These are phyloP conservation scores for Melanophora roralis DNA, from an alignment of 2,888 invertebrate species.

Conservation along the genomic window DNA sequence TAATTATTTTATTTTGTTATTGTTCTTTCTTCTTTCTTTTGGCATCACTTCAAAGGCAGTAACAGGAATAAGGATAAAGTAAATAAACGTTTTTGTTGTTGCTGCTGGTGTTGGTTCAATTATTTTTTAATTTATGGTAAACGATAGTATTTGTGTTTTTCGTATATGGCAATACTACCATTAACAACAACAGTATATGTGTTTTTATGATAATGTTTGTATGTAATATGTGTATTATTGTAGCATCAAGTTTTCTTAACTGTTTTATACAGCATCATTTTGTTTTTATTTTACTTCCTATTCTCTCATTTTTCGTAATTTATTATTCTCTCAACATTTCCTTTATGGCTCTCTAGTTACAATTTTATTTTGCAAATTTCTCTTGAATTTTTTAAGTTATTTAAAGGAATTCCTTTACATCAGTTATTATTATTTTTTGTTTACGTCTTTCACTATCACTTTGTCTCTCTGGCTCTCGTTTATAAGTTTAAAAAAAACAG, in stretches of 20 bases:
- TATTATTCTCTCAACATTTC: neutral
- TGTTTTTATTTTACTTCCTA: slow-evolving; percentile 10
- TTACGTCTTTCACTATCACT: neutral
- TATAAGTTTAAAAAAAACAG: neutral
- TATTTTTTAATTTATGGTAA: slow-evolving; percentile 31
- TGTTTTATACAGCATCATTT: slow-evolving; percentile 23
- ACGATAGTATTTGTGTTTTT: slow-evolving; percentile 13
- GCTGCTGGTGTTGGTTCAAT: slow-evolving; percentile 17
- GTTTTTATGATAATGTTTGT: neutral
- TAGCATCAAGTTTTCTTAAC: slow-evolving; percentile 24
- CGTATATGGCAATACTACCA: slow-evolving; percentile 9
- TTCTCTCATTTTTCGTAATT: neutral
- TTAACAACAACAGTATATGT: slow-evolving; percentile 3
- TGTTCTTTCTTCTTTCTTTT: neutral
- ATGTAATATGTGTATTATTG: neutral
- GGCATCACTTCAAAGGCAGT: neutral
- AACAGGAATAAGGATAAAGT: slow-evolving; percentile 22
- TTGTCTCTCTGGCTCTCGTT: slow-evolving; percentile 1
- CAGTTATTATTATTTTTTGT: too few relatives aligned
- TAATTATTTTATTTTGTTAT: slow-evolving; percentile 25
- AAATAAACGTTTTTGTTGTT: neutral
- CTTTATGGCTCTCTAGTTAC: neutral
- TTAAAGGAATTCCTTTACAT: too few relatives aligned
- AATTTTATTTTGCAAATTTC: neutral
- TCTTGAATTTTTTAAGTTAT: too few relatives aligned